Conservation (phyloP, 2,797 vertebrate genomes). For the Acanthurus tractus region DNA sequence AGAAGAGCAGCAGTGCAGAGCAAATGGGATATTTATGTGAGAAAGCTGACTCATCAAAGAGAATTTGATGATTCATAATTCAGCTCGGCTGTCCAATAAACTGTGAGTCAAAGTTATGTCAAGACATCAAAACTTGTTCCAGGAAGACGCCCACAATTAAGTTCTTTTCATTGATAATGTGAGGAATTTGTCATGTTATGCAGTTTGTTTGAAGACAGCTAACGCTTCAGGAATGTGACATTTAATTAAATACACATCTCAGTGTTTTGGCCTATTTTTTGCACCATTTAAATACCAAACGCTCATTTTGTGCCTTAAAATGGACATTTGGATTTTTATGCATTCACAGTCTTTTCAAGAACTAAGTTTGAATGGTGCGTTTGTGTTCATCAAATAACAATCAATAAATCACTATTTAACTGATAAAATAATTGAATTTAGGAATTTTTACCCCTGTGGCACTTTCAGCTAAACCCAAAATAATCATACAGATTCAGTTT, state of each 20-base stretch:
- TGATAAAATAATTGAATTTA: neutral
- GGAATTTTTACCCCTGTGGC: neutral
- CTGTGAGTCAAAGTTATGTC: slow-evolving; percentile 33
- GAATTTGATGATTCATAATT: slow-evolving; percentile 41
- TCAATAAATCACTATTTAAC: neutral
- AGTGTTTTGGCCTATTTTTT: neutral
- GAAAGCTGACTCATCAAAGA: slow-evolving; percentile 39
- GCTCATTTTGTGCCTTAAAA: neutral
- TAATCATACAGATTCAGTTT: neutral
- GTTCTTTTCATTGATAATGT: neutral
- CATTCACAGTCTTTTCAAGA: neutral
- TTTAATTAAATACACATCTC: slow-evolving; percentile 1
- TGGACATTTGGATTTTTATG: neutral
- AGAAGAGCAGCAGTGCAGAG: neutral
- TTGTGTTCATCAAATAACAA: neutral
- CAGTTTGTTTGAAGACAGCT: slow-evolving; percentile 9
- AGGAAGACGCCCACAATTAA: slow-evolving; percentile 44
- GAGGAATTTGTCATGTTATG: neutral
- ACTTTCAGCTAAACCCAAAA: neutral
- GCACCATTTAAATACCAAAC: neutral
- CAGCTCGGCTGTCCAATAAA: slow-evolving; percentile 44
- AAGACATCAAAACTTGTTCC: slow-evolving; percentile 25
- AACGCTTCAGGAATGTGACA: slow-evolving; percentile 21
- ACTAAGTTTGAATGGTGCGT: neutral
- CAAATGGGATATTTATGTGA: slow-evolving; percentile 53